Percentiles rank a stretch among this genome's conserved stretches.
Evolutionary conservation across 2,888 invertebrate species (phyloP).

Genomic region (Busseola fusca): DNA sequence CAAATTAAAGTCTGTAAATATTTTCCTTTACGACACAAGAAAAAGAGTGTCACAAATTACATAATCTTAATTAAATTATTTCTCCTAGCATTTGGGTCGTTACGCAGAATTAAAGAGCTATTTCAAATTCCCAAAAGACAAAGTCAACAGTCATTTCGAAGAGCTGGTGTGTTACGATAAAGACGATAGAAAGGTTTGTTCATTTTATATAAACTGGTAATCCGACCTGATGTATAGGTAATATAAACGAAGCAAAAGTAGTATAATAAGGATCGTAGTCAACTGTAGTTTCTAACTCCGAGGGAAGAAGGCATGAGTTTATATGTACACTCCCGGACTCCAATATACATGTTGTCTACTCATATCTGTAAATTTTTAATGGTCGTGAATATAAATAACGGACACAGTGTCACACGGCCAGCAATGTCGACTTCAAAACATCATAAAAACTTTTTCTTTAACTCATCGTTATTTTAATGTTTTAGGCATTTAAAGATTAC

Average conservation of each 20-base stretch:
- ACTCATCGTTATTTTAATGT: too few species aligned
- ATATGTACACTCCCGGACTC: too few species aligned
- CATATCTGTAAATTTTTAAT: too few species aligned
- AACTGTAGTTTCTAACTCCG: neutral
- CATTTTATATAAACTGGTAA: neutral
- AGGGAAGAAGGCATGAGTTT: neutral
- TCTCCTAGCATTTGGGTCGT: constrained; percentile 80
- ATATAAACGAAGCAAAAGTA: neutral
- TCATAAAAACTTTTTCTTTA: too few species aligned
- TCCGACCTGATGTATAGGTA: neutral
- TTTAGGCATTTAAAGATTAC: too few species aligned
- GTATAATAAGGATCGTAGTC: neutral
- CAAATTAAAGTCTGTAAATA: constrained; percentile 24
- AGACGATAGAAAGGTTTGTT: constrained; percentile 74
- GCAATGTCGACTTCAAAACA: too few species aligned
- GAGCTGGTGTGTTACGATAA: constrained; percentile 78
- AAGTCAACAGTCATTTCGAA: constrained; percentile 81
- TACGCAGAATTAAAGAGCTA: constrained; percentile 78
- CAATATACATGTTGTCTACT: too few species aligned
- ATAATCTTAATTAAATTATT: constrained; percentile 20
- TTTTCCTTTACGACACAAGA: neutral
- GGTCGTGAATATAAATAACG: too few species aligned
- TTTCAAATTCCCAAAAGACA: constrained; percentile 76
- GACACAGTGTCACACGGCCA: too few species aligned
- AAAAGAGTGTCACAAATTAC: neutral